Evolutionary conservation across 2,888 invertebrate species (phyloP), one percentile per base, ranked within the genome.

Genomic region (Vesta saturnalis): DNA sequence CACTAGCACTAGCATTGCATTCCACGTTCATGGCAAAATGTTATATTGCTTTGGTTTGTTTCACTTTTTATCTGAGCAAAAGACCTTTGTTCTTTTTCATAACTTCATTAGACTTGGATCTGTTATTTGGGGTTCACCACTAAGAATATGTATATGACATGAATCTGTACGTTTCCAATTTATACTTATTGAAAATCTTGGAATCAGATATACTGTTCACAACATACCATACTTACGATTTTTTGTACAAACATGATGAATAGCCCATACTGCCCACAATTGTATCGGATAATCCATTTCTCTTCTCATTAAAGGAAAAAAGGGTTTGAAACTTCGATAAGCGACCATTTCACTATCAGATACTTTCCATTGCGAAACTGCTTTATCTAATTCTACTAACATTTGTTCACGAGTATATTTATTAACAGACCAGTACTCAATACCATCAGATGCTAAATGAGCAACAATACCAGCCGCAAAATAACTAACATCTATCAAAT

Each of bases 261-360:
- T 90, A 1, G 92, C 92, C 93, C 93, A 93, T 2, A 91, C 88
- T 10, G 92, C 92, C 93, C 93, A 93, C 63, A 92, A 81, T 77
- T 92, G 91, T 23, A 92, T 91, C 63, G 89, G 88, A 76, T 88
- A 87, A 69, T 89, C 88, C 71, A 88, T 86, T 49, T 86, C 85
- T 64, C 86, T 85, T 47, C 83, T 80, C 67, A 92, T 82, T 58
- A 93, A 83, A 0, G 91, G 89, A 72, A 91, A 89, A 82, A 93
- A 93, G 18, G 92, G 92, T 73, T 87, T 86, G 81, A 93, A 90
- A 72, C 91, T 90, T 76, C 91, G 85, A 81, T 88, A 90, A 12
- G 92, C 91, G 47, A 92, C 92, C 92, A 93, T 92, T 80, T 92
- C 92, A 60, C 87, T 88, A 65, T 90, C 89, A 0, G 92, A 91